Percentiles rank a stretch among this genome's conserved stretches.
Evolutionary conservation across 2,797 vertebrate species (phyloP).

Genomic region (Coregonus suidteri): DNA sequence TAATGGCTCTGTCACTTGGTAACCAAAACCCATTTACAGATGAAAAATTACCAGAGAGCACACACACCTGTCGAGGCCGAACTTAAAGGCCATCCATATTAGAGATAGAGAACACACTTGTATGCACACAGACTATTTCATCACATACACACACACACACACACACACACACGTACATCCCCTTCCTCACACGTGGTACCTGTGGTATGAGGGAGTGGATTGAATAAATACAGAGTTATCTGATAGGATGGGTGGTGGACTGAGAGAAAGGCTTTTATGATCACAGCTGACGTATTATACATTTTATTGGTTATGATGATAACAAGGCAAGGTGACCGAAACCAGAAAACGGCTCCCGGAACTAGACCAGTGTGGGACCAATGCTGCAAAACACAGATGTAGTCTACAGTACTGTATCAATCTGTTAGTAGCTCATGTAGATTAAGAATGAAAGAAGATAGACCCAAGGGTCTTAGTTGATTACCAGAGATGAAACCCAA

Average conservation of each 20-base stretch:
- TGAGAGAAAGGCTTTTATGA: not conserved
- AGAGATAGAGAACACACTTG: not conserved
- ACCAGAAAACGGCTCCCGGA: not conserved
- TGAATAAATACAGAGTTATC: slow-evolving; percentile 7
- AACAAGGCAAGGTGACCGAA: not conserved
- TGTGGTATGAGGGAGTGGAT: not conserved
- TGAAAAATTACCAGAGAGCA: slow-evolving; percentile 31
- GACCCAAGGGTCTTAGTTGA: slow-evolving; percentile 37
- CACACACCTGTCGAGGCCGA: slow-evolving; percentile 25
- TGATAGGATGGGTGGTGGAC: not conserved
- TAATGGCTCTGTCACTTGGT: slow-evolving; percentile 50
- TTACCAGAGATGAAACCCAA: slow-evolving; percentile 33
- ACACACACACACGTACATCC: not conserved
- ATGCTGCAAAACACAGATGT: too few species aligned
- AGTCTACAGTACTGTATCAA: not conserved
- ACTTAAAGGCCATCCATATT: slow-evolving; percentile 11
- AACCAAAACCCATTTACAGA: slow-evolving; percentile 44
- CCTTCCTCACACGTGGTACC: not conserved
- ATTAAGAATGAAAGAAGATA: slow-evolving; percentile 33
- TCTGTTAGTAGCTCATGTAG: slow-evolving; percentile 12
- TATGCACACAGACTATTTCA: slow-evolving; percentile 12
- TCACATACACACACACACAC: slow-evolving; percentile 18
- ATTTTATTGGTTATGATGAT: not conserved
- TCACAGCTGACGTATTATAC: not conserved
- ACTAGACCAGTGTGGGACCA: too few species aligned